Conservation (phyloP, 2,888 invertebrate genomes). For the Galerucella nymphaeae region DNA sequence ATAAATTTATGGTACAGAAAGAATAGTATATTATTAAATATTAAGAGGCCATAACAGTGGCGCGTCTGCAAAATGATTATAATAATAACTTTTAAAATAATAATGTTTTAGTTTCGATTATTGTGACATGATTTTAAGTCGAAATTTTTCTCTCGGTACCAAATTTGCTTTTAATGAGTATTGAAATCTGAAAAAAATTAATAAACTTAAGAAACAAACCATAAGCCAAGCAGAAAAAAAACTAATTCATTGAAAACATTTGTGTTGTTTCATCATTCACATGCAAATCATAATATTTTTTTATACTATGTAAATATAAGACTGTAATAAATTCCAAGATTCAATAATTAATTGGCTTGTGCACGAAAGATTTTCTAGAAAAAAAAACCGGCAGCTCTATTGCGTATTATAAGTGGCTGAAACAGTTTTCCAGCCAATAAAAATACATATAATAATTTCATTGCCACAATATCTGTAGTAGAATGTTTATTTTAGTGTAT, state of each 20-base stretch:
- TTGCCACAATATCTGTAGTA: conserved; percentile 23
- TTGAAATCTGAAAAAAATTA: too few relatives aligned
- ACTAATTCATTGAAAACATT: not conserved
- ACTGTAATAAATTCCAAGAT: not conserved
- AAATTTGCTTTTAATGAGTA: too few relatives aligned
- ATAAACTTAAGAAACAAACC: too few relatives aligned
- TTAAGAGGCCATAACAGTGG: too few relatives aligned
- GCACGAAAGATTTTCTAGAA: not conserved
- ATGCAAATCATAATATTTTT: not conserved
- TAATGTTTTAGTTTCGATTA: too few relatives aligned
- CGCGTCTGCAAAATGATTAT: too few relatives aligned
- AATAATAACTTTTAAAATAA: too few relatives aligned
- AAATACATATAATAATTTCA: conserved; percentile 30
- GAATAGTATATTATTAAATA: not conserved
- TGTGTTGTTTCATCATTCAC: not conserved
- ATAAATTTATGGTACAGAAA: not conserved
- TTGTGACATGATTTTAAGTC: too few relatives aligned
- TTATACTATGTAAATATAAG: not conserved
- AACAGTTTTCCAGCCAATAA: conserved; percentile 14
- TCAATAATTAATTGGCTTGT: not conserved
- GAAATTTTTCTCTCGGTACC: too few relatives aligned
- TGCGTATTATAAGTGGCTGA: not conserved
- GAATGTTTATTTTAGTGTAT: conserved; percentile 34
- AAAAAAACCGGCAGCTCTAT: not conserved
- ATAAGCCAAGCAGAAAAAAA: not conserved